Evolutionary conservation across 2,888 invertebrate genomes (phyloP).

Genomic region (Drosophila fungiperda): DNA sequence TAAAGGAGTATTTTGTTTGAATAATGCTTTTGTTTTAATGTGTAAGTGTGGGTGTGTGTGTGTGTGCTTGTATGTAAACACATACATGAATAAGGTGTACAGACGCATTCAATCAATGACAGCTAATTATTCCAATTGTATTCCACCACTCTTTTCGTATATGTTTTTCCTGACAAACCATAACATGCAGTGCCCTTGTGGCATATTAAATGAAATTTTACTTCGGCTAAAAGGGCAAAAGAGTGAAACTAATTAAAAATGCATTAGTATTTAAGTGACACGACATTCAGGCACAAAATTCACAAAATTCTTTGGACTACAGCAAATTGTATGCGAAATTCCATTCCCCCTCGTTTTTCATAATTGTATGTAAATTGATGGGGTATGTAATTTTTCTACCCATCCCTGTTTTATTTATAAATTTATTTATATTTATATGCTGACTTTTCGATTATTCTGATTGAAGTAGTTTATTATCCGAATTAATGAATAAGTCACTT

Average conservation of each 20-base stretch:
- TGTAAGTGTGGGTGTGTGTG: not conserved
- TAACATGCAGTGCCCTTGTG: conserved; percentile 56
- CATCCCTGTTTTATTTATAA: no score
- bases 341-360: not conserved
- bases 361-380: no score
- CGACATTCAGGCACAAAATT: conserved; percentile 9
- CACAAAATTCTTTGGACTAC: conserved; percentile 16
- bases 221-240: conserved; percentile 43
- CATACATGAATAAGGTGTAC: no score
- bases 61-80: not conserved
- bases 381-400: no score
- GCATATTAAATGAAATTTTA: conserved; percentile 65
- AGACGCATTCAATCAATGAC: conserved; percentile 69
- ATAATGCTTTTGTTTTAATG: conserved; percentile 56
- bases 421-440: not conserved
- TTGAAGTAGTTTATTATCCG: not conserved
- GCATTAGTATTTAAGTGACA: conserved; percentile 59
- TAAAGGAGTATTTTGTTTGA: conserved; percentile 48
- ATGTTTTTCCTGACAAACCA: conserved; percentile 12
- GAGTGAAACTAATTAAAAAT: conserved; percentile 68
- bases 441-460: not conserved
- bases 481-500: not conserved
- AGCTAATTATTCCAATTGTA: conserved; percentile 67
- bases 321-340: not conserved
- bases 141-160: not conserved